Evolutionary conservation across 2,888 invertebrate species (phyloP), one percentile per base, ranked within the genome.

Genomic region (Hermodice carunculata): DNA sequence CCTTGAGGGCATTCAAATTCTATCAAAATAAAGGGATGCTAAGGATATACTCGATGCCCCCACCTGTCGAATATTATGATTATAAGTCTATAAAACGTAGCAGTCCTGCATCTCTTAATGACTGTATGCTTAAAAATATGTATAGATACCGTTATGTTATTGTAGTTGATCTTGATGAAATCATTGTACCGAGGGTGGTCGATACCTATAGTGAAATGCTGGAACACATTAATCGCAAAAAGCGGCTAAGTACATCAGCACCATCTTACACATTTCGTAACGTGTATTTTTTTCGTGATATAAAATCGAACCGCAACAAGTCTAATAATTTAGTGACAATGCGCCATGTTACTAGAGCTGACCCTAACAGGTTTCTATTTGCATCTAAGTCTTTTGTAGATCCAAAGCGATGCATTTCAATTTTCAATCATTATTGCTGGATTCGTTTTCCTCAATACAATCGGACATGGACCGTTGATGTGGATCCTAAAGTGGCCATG

Each of bases 91-190:
- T 56, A 19, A 59, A 66, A 43, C 40, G 72, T 34, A 51, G 60
- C 22, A 68, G 68, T 46, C 59, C 72, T 1, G 66, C 66, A 22
- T 66, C 70, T 19, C 51, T 73, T 19, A 74, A 72, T 44, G 74
- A 74, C 67, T 74, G 74, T 42, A 64, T 74, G 72, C 32, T 70
- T 37, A 52, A 67, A 0, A 66, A 70, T 59, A 63, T 69, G 58
- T 70, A 73, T 59, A 37, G 67, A 4, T 69, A 58, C 60, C 52
- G 49, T 8, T 54, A 64, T 48, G 37, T 71, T 17, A 34, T 66
- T 14, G 48, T 66, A 4, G 51, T 64, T 26, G 68, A 71, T 53
- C 34, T 71, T n/a, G 71, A 69, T 32, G 71, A 71, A 32, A 52
- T 69, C 19, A 69, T 71, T 28, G 58, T 71, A 48, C 71, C 74